Percentiles rank a stretch among this genome's conserved stretches.
Evolutionary conservation across 2,888 invertebrate genomes (phyloP).

Genomic region (Calameuta filiformis): DNA sequence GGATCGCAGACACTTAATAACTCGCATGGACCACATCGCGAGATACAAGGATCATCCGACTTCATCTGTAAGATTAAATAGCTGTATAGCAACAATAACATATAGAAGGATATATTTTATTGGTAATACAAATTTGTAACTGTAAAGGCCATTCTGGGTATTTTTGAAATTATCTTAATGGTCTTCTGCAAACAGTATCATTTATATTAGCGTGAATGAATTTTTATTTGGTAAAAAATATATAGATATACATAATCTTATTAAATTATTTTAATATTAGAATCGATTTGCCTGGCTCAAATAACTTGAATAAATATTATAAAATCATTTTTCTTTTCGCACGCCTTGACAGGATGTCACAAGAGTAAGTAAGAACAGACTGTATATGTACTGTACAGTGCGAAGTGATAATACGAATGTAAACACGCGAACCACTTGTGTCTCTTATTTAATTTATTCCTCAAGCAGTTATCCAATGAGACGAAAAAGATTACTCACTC

Average conservation of each 20-base stretch:
- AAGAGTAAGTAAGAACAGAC: not conserved
- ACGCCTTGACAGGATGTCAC: not conserved
- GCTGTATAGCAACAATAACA: not conserved
- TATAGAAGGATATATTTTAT: not conserved
- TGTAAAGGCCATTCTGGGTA: not conserved
- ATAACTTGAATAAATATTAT: not conserved
- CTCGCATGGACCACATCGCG: slow-evolving; percentile 60
- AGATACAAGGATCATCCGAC: slow-evolving; percentile 72
- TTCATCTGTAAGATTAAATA: slow-evolving; percentile 68
- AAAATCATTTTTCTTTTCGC: not conserved
- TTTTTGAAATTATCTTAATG: not conserved
- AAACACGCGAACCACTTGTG: not conserved
- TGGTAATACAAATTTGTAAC: not conserved
- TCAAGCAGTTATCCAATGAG: not conserved
- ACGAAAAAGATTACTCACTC: not conserved
- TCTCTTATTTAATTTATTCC: not conserved
- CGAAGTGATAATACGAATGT: not conserved
- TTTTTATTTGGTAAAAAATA: not conserved
- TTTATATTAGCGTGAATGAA: not conserved
- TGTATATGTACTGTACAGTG: not conserved
- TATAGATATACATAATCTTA: not conserved
- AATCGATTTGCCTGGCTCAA: not conserved
- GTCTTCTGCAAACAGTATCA: not conserved
- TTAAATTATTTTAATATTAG: not conserved
- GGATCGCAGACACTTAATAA: slow-evolving; percentile 35